These are phyloP conservation scores for Ommatoiulus sabulosus DNA, from an alignment of 2,888 invertebrate species.

Conservation along the genomic window DNA sequence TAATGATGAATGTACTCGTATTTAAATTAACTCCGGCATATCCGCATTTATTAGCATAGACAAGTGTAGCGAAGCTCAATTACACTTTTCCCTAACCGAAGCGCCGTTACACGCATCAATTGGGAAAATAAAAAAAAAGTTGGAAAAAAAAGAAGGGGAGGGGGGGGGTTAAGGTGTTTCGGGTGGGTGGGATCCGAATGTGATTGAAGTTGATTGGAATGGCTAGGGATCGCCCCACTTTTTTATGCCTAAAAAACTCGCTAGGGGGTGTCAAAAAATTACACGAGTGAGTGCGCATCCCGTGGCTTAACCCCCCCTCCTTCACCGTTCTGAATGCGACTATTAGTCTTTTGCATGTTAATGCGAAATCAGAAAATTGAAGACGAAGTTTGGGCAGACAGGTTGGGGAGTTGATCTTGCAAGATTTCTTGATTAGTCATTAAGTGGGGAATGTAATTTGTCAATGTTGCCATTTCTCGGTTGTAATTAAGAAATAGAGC, in stretches of 20 bases:
- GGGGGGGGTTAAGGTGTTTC: slow-evolving; percentile 42
- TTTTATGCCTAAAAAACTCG: slow-evolving; percentile 31
- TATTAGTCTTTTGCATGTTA: slow-evolving; percentile 48
- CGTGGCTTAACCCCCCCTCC: not conserved
- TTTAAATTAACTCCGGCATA: slow-evolving; percentile 49
- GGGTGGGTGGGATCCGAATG: slow-evolving; percentile 5
- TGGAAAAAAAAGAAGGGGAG: not conserved
- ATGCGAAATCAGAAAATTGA: slow-evolving; percentile 47
- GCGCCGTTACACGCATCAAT: slow-evolving; percentile 44
- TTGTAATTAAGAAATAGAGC: slow-evolving; percentile 47
- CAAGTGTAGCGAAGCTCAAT: slow-evolving; percentile 53
- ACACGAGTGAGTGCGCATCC: slow-evolving; percentile 3
- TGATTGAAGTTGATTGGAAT: slow-evolving; percentile 46
- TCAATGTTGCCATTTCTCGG: slow-evolving; percentile 48
- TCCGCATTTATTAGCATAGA: slow-evolving; percentile 51
- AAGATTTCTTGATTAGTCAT: slow-evolving; percentile 48
- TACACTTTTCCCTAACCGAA: slow-evolving; percentile 51
- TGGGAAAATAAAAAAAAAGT: not conserved
- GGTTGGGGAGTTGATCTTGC: slow-evolving; percentile 48
- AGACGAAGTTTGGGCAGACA: slow-evolving; percentile 44
- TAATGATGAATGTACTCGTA: slow-evolving; percentile 52
- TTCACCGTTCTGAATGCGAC: not conserved
- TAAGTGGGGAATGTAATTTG: slow-evolving; percentile 48
- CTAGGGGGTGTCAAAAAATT: slow-evolving; percentile 46
- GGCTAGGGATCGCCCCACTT: slow-evolving; percentile 8